Conservation (phyloP, 2,797 vertebrate genomes). For the Enteromius unitaeniatus region DNA sequence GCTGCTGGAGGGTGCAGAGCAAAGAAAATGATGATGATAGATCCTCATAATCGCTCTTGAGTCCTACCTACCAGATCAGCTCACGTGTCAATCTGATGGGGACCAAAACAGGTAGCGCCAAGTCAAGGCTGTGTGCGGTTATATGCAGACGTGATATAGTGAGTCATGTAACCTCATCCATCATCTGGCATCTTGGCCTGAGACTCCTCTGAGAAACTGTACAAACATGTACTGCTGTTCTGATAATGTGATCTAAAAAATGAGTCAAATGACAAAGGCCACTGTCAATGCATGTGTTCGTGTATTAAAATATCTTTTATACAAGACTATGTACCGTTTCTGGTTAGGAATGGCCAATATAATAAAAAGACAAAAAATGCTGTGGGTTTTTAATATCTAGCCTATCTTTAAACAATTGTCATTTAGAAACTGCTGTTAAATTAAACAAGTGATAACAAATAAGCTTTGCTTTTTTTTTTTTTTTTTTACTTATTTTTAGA, state of each 20-base stretch:
- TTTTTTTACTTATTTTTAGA: neutral
- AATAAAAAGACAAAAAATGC: neutral
- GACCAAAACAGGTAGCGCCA: neutral
- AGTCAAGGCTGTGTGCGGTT: slow-evolving; percentile 5
- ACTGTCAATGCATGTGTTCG: neutral
- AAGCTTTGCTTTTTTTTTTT: neutral
- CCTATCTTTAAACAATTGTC: neutral
- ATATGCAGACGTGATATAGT: neutral
- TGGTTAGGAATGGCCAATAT: neutral
- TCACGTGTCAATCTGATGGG: neutral
- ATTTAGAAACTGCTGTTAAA: neutral
- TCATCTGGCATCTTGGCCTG: slow-evolving; percentile 33
- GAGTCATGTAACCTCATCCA: slow-evolving; percentile 37
- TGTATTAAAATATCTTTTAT: neutral
- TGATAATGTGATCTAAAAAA: slow-evolving; percentile 9
- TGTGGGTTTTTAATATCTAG: neutral
- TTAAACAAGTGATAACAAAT: neutral
- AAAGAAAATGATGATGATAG: slow-evolving; percentile 25
- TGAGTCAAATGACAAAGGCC: slow-evolving; percentile 24
- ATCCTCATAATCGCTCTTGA: slow-evolving; percentile 54
- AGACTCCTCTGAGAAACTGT: slow-evolving; percentile 34
- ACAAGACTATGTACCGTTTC: neutral
- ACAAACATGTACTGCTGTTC: neutral
- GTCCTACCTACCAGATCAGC: slow-evolving; percentile 50
- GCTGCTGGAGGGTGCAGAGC: neutral